These are phyloP conservation scores for Neoarius graeffei DNA, from an alignment of 2,113 vertebrate genomes.

Conservation along the genomic window DNA sequence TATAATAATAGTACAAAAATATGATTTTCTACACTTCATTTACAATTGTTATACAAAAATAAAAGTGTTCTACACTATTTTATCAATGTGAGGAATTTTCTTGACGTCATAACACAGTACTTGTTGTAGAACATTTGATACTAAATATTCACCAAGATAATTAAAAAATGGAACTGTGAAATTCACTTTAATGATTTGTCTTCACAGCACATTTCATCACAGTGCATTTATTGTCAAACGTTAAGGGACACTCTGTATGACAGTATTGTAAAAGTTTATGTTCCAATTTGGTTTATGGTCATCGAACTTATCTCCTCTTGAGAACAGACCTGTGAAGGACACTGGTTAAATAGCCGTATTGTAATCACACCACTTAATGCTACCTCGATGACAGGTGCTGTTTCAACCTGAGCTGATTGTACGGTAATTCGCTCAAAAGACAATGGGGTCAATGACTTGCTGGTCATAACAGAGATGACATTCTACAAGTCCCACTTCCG, in stretches of 20 bases:
- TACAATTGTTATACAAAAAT: not conserved
- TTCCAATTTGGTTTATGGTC: conserved; percentile 51
- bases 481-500: not conserved
- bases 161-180: not conserved
- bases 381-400: conserved; percentile 10
- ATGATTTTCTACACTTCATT: not conserved
- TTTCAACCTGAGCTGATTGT: not conserved
- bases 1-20: not conserved
- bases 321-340: conserved; percentile 46
- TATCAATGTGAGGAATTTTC: not conserved
- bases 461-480: not conserved
- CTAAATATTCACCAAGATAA: not conserved
- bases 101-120: not conserved
- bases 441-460: conserved; percentile 8
- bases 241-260: conserved; percentile 8
- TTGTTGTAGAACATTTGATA: no score
- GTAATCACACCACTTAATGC: conserved; percentile 5
- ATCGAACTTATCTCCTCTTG: conserved; percentile 21
- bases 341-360: conserved; percentile 36
- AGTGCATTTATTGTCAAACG: conserved; percentile 38
- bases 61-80: not conserved
- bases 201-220: not conserved
- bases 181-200: not conserved
- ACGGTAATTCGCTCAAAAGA: conserved; percentile 1
- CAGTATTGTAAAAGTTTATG: conserved; percentile 59